Conservation (phyloP, 2,113 vertebrate species). For the Sinocyclocheilus anshuiensis region DNA sequence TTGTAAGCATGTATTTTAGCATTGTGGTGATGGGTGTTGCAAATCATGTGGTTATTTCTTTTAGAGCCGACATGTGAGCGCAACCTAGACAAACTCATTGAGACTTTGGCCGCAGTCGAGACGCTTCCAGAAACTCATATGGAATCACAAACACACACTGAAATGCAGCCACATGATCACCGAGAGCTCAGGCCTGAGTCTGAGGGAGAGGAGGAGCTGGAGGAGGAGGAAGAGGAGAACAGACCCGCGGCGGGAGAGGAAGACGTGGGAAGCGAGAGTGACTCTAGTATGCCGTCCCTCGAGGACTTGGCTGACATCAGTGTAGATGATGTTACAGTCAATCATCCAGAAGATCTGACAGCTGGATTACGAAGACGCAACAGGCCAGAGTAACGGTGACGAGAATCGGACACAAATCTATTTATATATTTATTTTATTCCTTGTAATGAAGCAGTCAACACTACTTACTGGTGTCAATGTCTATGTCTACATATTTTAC, state of each 20-base stretch:
- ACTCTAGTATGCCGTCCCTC: conserved; percentile 57
- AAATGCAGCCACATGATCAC: not conserved
- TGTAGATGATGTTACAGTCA: conserved; percentile 62
- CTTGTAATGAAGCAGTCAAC: not conserved
- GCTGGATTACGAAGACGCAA: conserved; percentile 78
- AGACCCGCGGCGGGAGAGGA: conserved; percentile 45
- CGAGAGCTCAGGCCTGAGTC: conserved; percentile 7
- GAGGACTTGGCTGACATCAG: conserved; percentile 60
- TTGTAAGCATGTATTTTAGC: not conserved
- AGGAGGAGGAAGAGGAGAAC: conserved; percentile 38
- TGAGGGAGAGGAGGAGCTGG: conserved; percentile 49
- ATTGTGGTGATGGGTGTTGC: not conserved
- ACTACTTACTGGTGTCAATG: not conserved
- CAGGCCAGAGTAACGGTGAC: conserved; percentile 65
- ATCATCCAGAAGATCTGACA: conserved; percentile 52
- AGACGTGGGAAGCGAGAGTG: conserved; percentile 35
- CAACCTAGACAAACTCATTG: conserved; percentile 83
- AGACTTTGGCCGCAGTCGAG: conserved; percentile 75
- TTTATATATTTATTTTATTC: conserved; percentile 13
- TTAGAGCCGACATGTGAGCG: conserved; percentile 75
- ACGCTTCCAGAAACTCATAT: not conserved
- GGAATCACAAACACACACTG: conserved; percentile 28
- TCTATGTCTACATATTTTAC: not conserved
- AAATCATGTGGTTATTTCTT: conserved; percentile 53
- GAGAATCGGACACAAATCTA: not conserved